phyloP scores from a whole-genome alignment of 1,140 invertebrate species.

The Heliconius hermathena region DNA sequence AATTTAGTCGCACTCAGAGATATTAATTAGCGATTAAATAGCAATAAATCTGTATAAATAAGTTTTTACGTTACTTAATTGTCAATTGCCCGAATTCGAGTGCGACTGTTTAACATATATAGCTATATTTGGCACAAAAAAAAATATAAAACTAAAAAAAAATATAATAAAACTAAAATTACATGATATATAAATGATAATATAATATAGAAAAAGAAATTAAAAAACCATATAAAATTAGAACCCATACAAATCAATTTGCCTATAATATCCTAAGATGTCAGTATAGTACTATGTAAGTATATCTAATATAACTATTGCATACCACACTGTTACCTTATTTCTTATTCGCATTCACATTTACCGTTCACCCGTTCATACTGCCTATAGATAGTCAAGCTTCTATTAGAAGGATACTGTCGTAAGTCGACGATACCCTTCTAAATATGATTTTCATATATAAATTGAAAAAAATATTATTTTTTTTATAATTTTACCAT shows the following conservation, averaged over 20 bases:
- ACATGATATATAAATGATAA: background rate
- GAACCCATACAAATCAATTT: background rate
- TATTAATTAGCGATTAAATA: background rate
- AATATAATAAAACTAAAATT: background rate
- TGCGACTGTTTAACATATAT: background rate
- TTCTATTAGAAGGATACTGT: background rate
- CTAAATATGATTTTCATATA: too few species aligned
- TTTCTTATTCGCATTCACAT: slow-evolving; percentile 14
- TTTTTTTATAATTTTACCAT: too few species aligned
- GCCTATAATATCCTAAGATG: background rate
- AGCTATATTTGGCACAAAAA: background rate
- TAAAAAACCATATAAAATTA: background rate
- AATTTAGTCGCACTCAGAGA: background rate
- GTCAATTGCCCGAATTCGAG: background rate
- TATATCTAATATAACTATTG: background rate
- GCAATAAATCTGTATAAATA: background rate
- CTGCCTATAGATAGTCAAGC: background rate
- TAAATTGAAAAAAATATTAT: too few species aligned
- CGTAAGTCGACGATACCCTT: too few species aligned
- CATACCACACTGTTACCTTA: slow-evolving; percentile 3
- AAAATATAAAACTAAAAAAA: background rate
- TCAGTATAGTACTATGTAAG: background rate
- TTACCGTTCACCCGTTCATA: slow-evolving; percentile 4
- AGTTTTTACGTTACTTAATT: background rate
- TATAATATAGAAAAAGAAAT: background rate